A percentile compares a stretch with the other conserved stretches of the same genome.
phyloP scores from a whole-genome alignment of 1,140 invertebrate species.

The Polyergus mexicanus region DNA sequence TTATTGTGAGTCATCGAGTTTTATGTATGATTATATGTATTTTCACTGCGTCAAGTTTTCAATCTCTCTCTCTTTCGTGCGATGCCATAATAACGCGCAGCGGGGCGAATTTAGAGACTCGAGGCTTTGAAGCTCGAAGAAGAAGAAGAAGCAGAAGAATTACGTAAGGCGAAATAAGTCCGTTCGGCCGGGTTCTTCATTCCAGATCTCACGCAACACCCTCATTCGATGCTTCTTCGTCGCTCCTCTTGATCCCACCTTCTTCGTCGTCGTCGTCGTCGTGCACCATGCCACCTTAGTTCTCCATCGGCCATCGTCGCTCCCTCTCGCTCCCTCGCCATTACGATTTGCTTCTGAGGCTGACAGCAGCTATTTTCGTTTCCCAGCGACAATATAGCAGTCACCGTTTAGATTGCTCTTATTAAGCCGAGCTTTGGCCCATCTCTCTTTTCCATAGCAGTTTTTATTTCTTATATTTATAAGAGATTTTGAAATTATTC shows the following conservation, averaged over 20 bases:
- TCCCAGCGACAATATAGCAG: constrained; percentile 77
- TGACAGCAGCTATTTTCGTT: constrained; percentile 78
- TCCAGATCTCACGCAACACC: constrained; percentile 45
- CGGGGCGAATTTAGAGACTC: no score
- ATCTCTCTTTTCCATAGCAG: constrained; percentile 23
- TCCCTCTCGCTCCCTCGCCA: constrained; percentile 52
- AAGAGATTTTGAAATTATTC: constrained; percentile 20
- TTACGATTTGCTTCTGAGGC: constrained; percentile 67
- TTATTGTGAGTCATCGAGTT: neutral
- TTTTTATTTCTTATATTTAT: constrained; percentile 7
- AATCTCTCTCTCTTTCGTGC: neutral
- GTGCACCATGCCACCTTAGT: constrained; percentile 25
- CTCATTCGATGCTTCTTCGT: constrained; percentile 49
- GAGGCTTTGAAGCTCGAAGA: constrained; percentile 14
- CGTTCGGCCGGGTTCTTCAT: constrained; percentile 31
- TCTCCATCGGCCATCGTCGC: constrained; percentile 28
- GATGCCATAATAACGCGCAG: neutral
- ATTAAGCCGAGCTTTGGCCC: neutral
- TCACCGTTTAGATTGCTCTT: constrained; percentile 44
- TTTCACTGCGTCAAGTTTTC: neutral
- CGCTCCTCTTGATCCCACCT: constrained; percentile 56
- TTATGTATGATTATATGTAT: neutral
- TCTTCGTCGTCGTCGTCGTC: constrained; percentile 42
- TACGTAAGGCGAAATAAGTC: constrained; percentile 42
- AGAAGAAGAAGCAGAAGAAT: constrained; percentile 24